Base-by-base conservation (phyloP, 2,113 vertebrate species). In the Triplophysa siluroides region DNA sequence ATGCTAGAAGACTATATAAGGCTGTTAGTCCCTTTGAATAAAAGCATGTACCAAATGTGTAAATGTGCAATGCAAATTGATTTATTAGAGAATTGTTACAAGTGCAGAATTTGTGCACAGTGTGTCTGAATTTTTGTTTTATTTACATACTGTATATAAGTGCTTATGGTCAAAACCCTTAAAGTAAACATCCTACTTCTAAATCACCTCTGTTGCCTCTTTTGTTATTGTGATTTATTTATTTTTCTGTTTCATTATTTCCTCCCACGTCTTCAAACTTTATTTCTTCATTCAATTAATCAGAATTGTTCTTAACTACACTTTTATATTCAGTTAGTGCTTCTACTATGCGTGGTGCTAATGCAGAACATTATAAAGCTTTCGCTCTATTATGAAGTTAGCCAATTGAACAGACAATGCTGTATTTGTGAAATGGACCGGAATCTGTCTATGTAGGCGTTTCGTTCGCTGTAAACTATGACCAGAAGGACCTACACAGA, bases 381-480 rank as follows among this genome's bases (percentile, higher is more conserved):
- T 41, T 41, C 16, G n/a, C 13, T 61, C 13, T 62, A 21, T 75
- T 26, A 62, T n/a, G 29, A 62, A 62, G 38, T 26, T 19, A 54
- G 14, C 6, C 8, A 6, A 24, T 11, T 33, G 29, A 1, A 4
- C 33, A 60, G 50, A 58, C 54, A 58, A 58, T n/a, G 16, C 54
- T 21, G 1, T 58, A 2, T 58, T 8, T 58, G 54, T 58, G 19
- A n/a, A 58, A 58, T 18, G 43, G 41, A 63, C 13, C 5, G 4
- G 38, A 61, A 43, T 61, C 5, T 58, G n/a, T n/a, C 19, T 24
- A 75, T 62, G 58, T 75, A 47, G 72, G 72, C 62, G 41, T 47
- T 63, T 63, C n/a, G 43, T 61, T 74, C 9, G 13, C 41, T 50
- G 21, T 2, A 1, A 60, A 18, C 73, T 19, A 12, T 45, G 38